These are phyloP conservation scores for Threskiornis aethiopicus DNA, from an alignment of 2,797 vertebrate species.

Conservation along the genomic window DNA sequence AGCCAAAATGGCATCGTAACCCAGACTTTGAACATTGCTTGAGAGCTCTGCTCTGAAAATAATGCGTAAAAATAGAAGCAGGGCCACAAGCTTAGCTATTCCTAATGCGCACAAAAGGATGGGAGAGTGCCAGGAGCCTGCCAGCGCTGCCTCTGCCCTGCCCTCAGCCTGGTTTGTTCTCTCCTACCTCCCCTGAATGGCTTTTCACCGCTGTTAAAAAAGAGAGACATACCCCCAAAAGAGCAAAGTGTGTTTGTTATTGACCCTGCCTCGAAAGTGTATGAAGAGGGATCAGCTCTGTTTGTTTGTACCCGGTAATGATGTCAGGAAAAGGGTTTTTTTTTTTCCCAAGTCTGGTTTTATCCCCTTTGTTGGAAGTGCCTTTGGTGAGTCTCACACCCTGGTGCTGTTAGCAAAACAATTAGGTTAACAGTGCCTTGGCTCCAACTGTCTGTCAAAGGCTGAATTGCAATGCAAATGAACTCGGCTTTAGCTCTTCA, in stretches of 20 bases:
- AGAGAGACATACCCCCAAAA: slow-evolving; percentile 5
- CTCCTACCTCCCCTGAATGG: not conserved
- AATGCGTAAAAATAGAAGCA: not conserved
- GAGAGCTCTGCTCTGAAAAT: slow-evolving; percentile 2
- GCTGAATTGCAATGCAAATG: slow-evolving; percentile 73
- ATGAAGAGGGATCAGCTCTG: slow-evolving; percentile 33
- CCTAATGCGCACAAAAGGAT: slow-evolving; percentile 6
- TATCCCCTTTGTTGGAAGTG: slow-evolving; percentile 50
- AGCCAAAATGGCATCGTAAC: not conserved
- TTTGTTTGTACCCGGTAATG: slow-evolving; percentile 31
- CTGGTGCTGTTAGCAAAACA: slow-evolving; percentile 55
- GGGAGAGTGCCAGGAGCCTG: slow-evolving; percentile 17
- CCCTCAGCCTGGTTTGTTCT: not conserved
- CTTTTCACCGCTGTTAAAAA: not conserved
- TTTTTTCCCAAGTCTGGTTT: not conserved
- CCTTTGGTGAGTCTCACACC: slow-evolving; percentile 60
- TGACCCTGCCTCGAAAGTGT: slow-evolving; percentile 8
- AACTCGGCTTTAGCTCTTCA: slow-evolving; percentile 47
- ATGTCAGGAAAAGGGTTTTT: slow-evolving; percentile 36
- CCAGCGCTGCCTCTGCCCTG: not conserved
- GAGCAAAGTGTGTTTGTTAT: slow-evolving; percentile 29
- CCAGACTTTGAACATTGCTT: not conserved
- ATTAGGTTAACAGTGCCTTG: slow-evolving; percentile 60
- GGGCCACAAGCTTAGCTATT: not conserved
- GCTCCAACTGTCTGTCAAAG: slow-evolving; percentile 72